Evolutionary conservation across 2,797 vertebrate species (phyloP).

Genomic region (Liasis olivaceus): DNA sequence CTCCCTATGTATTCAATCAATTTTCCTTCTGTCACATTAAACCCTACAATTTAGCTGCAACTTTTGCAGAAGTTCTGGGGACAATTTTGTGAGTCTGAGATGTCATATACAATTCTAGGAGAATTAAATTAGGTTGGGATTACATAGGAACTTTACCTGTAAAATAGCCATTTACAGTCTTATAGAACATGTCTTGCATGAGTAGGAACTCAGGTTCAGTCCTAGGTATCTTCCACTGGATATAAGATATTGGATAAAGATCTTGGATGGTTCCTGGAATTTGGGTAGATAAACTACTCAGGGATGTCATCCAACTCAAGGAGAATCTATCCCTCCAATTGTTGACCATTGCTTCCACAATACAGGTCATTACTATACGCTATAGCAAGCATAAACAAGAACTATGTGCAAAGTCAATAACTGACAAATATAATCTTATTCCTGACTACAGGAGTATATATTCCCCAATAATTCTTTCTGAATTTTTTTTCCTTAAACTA

Average conservation of each 20-base stretch:
- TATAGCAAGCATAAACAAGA: neutral
- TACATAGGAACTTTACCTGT: neutral
- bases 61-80: neutral
- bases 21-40: neutral
- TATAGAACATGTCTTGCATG: neutral
- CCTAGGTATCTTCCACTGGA: neutral
- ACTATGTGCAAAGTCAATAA: neutral
- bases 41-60: neutral
- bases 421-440: neutral
- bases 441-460: neutral
- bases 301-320: neutral
- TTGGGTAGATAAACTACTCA: neutral
- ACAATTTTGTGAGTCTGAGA: neutral
- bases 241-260: neutral
- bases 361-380: neutral
- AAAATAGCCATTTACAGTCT: neutral
- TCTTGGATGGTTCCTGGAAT: neutral
- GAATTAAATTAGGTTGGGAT: neutral
- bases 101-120: neutral
- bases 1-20: neutral
- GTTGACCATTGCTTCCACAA: neutral
- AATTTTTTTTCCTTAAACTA: neutral
- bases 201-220: neutral
- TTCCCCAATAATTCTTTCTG: neutral
- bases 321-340: too few species aligned